Evolutionary conservation across 2,888 invertebrate genomes (phyloP).

Genomic region (Polyommatus icarus): DNA sequence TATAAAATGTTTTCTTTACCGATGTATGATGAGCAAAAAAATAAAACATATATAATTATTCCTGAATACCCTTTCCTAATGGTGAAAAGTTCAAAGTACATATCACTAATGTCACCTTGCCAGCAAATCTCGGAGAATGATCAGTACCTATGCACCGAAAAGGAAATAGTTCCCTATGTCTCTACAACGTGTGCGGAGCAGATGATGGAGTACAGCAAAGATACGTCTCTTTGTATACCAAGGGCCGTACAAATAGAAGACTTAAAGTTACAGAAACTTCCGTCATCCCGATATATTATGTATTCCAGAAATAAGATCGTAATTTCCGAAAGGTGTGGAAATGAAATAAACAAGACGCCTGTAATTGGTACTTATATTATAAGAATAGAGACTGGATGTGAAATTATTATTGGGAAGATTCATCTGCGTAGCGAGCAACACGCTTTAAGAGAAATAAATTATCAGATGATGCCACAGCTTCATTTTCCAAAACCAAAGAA

Average conservation of each 20-base stretch:
- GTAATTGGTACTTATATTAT: slow-evolving; percentile 26
- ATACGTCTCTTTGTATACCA: slow-evolving; percentile 29
- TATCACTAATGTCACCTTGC: slow-evolving; percentile 38
- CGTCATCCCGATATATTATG: neutral
- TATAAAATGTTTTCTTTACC: slow-evolving; percentile 38
- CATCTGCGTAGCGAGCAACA: neutral
- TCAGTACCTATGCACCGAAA: slow-evolving; percentile 32
- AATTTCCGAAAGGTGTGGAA: slow-evolving; percentile 24
- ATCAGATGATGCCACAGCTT: neutral
- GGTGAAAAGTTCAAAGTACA: slow-evolving; percentile 38
- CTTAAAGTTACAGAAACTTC: slow-evolving; percentile 32
- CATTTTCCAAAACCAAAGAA: too few species aligned
- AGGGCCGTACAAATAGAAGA: slow-evolving; percentile 29
- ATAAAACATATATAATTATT: slow-evolving; percentile 35
- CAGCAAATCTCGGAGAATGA: slow-evolving; percentile 32
- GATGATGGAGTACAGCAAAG: slow-evolving; percentile 26
- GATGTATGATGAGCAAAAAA: slow-evolving; percentile 29
- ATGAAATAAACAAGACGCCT: slow-evolving; percentile 22
- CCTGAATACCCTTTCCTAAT: slow-evolving; percentile 41
- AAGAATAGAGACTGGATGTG: slow-evolving; percentile 7
- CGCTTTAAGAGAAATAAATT: slow-evolving; percentile 21
- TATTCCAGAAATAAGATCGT: neutral
- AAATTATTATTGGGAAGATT: neutral
- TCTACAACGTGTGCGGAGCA: slow-evolving; percentile 27
- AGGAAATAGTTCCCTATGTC: slow-evolving; percentile 28